Conservation (phyloP, 2,113 vertebrate genomes). For the Apus apus region DNA sequence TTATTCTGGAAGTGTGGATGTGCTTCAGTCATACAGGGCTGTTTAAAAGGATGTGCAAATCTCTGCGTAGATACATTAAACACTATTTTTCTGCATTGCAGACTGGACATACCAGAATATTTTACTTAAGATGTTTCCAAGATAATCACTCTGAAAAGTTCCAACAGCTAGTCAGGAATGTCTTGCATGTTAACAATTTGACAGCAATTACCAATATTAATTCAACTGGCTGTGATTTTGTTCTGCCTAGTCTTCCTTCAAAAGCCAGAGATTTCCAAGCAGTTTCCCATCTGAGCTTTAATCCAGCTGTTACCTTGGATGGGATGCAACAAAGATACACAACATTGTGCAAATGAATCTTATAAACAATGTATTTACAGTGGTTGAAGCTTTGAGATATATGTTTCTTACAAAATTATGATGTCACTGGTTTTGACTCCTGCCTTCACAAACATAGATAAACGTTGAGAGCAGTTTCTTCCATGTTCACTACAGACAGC, state of each 20-base stretch:
- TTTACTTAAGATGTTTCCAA: constrained; percentile 11
- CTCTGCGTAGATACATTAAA: background rate
- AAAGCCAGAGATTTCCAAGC: constrained; percentile 41
- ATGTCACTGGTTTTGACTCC: background rate
- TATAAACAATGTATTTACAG: constrained; percentile 19
- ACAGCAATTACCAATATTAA: constrained; percentile 43
- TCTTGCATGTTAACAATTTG: constrained; percentile 29
- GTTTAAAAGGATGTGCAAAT: background rate
- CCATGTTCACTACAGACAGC: background rate
- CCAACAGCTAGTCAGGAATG: background rate
- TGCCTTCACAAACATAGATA: background rate
- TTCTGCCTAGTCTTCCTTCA: constrained; percentile 24
- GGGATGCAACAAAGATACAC: constrained; percentile 20
- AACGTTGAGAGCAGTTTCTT: background rate
- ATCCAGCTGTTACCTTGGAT: constrained; percentile 25
- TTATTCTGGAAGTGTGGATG: background rate
- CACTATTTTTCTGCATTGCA: background rate
- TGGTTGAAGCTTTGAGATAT: background rate
- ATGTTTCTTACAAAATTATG: background rate
- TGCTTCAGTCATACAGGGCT: background rate
- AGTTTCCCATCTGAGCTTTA: constrained; percentile 24
- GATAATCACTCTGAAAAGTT: background rate
- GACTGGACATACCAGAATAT: background rate
- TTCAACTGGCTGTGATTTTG: constrained; percentile 50
- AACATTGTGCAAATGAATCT: background rate